Evolutionary conservation across 2,888 invertebrate species (phyloP).

Genomic region (Eristalinus aeneus): DNA sequence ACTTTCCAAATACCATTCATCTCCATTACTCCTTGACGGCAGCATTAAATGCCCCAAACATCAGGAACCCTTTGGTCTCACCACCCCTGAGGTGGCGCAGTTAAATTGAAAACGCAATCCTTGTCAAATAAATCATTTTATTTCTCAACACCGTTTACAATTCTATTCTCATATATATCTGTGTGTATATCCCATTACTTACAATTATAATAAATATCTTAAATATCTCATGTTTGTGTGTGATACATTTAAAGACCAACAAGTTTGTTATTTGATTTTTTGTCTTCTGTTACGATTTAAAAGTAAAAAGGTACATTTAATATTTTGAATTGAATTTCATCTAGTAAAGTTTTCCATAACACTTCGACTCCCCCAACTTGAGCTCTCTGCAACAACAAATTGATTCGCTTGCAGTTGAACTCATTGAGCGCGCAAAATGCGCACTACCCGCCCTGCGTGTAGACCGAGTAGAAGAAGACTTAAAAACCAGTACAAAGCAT

Average conservation of each 20-base stretch:
- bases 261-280: conserved; percentile 35
- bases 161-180: conserved; percentile 38
- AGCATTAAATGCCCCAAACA: background rate
- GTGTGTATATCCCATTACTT: conserved; percentile 48
- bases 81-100: background rate
- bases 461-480: background rate
- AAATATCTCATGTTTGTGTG: conserved; percentile 53
- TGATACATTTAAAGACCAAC: conserved; percentile 51
- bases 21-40: too few species aligned
- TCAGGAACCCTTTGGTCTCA: too few species aligned
- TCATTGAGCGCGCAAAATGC: background rate
- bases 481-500: background rate
- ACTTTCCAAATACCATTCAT: too few species aligned
- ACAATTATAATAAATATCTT: conserved; percentile 59
- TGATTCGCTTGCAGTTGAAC: background rate
- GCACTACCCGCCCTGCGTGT: background rate
- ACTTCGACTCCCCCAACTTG: background rate
- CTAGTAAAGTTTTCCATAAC: conserved; percentile 18
- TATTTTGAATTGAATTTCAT: conserved; percentile 38
- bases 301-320: conserved; percentile 50
- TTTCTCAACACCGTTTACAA: conserved; percentile 67
- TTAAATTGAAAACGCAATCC: background rate
- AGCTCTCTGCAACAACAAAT: background rate
- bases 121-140: conserved; percentile 67
- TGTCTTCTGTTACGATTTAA: conserved; percentile 1